phyloP scores from a whole-genome alignment of 2,113 vertebrate genomes.

The Terrapene triunguis region DNA sequence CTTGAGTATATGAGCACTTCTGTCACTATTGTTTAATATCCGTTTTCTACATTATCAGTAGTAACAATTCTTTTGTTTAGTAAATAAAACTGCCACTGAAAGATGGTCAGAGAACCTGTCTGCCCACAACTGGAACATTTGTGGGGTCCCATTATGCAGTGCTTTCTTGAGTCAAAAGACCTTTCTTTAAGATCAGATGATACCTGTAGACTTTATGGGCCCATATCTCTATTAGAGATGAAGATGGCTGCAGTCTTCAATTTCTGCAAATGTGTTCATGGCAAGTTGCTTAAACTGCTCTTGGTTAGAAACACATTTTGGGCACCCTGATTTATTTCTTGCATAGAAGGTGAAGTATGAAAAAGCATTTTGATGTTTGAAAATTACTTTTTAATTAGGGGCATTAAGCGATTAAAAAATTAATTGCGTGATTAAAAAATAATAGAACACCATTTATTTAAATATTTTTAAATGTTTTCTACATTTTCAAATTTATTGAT shows the following conservation, averaged over 20 bases:
- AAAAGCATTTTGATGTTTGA: background rate
- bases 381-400: background rate
- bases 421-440: no score
- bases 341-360: background rate
- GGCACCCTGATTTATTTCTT: background rate
- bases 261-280: background rate
- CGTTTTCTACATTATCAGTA: background rate
- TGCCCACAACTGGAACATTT: background rate
- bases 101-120: background rate
- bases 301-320: background rate
- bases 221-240: background rate
- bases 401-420: no score
- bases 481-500: no score
- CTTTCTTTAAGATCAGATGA: background rate
- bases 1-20: background rate
- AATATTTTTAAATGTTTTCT: no score
- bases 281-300: background rate
- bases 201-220: background rate
- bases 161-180: background rate
- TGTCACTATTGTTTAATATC: background rate
- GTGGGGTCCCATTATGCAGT: background rate
- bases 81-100: background rate
- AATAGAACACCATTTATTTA: no score
- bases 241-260: background rate
- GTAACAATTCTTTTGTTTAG: background rate